phyloP scores from a whole-genome alignment of 1,140 invertebrate species.

The Dinoponera quadriceps region DNA sequence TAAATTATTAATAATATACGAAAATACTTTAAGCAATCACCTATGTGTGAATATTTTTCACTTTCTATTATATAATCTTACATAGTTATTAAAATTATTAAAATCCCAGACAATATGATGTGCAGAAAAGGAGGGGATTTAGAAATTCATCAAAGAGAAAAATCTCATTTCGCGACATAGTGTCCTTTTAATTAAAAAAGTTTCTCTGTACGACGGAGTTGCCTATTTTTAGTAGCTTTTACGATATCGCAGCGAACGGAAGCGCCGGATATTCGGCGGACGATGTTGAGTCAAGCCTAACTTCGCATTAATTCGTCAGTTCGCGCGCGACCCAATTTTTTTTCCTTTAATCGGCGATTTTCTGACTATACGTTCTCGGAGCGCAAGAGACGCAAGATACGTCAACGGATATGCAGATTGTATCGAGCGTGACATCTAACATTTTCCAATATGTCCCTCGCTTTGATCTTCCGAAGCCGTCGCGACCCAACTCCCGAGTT shows the following conservation, averaged over 20 bases:
- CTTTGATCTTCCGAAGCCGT: constrained; percentile 48
- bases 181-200: constrained; percentile 1
- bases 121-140: too few species aligned
- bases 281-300: not conserved
- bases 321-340: constrained; percentile 15
- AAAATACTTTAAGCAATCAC: not conserved
- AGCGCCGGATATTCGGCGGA: not conserved
- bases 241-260: not conserved
- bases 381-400: constrained; percentile 4
- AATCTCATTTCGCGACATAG: too few species aligned
- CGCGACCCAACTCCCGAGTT: constrained; percentile 25
- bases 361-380: not conserved
- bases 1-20: not conserved
- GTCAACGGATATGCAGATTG: constrained; percentile 27
- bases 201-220: not conserved
- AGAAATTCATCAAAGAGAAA: not conserved
- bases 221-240: not conserved
- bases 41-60: too few species aligned
- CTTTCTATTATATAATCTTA: too few species aligned
- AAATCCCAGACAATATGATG: too few species aligned
- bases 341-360: constrained; percentile 11
- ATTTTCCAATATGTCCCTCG: constrained; percentile 46
- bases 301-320: constrained; percentile 8
- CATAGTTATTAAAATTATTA: too few species aligned
- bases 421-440: constrained; percentile 41